These are phyloP conservation scores for Cydia amplana DNA, from an alignment of 1,140 invertebrate species.

Conservation along the genomic window DNA sequence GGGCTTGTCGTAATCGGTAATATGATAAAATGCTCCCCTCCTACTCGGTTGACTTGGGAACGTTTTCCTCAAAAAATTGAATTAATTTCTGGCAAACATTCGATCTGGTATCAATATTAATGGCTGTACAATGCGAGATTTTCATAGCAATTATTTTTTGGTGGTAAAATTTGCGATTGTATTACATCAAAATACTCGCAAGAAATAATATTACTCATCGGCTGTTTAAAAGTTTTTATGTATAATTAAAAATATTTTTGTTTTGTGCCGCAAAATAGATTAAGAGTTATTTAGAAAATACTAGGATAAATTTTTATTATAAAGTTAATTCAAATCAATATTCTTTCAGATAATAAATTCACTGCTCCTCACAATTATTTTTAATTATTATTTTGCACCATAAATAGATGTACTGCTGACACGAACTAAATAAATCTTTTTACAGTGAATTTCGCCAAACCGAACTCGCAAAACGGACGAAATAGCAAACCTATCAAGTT, in stretches of 20 bases:
- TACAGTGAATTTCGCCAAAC: background rate
- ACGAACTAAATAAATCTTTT: too few relatives aligned
- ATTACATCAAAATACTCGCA: background rate
- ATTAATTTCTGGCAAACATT: slow-evolving; percentile 56
- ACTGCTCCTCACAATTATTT: too few relatives aligned
- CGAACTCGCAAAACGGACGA: background rate
- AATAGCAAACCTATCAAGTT: background rate
- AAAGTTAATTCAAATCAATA: too few relatives aligned
- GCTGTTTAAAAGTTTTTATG: too few relatives aligned
- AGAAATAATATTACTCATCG: background rate
- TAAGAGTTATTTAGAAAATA: too few relatives aligned
- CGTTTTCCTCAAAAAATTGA: slow-evolving; percentile 52
- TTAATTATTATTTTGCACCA: too few relatives aligned
- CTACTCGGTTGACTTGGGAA: slow-evolving; percentile 33
- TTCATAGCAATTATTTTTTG: slow-evolving; percentile 29
- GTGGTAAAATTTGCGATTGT: background rate
- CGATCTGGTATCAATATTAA: slow-evolving; percentile 50
- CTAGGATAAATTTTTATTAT: too few relatives aligned
- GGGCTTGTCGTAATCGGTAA: slow-evolving; percentile 48
- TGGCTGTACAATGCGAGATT: slow-evolving; percentile 40
- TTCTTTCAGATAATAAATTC: too few relatives aligned
- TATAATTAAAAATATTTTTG: too few relatives aligned
- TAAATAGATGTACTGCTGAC: too few relatives aligned
- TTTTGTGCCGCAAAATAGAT: too few relatives aligned
- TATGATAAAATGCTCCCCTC: slow-evolving; percentile 51